Conservation (phyloP, 2,888 invertebrate species). For the Epirrhoe alternata region DNA sequence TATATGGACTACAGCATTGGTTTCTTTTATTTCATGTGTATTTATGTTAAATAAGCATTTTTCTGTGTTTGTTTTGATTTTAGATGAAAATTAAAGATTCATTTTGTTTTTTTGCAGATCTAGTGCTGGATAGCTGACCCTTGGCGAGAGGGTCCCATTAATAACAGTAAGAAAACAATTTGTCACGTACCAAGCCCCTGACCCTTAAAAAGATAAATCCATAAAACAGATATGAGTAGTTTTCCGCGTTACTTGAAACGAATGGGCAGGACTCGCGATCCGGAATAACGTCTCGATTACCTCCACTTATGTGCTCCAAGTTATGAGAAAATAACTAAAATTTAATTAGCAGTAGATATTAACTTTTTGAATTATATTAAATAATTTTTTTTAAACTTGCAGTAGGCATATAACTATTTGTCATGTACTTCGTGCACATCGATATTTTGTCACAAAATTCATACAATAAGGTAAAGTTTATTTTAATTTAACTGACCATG, state of each 20-base stretch:
- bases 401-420: no score
- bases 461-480: no score
- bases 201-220: conserved; percentile 38
- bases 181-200: conserved; percentile 34
- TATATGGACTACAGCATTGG: neutral
- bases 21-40: neutral
- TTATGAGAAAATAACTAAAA: conserved; percentile 39
- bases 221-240: conserved; percentile 47
- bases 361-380: no score
- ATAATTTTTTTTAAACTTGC: no score
- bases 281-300: conserved; percentile 78
- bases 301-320: conserved; percentile 46
- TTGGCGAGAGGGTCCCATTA: conserved; percentile 28
- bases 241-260: conserved; percentile 64
- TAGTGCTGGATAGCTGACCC: conserved; percentile 27
- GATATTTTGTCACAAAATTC: no score
- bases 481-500: no score
- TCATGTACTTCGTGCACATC: no score
- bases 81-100: neutral
- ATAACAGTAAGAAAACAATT: conserved; percentile 37
- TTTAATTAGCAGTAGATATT: no score
- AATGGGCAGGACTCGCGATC: conserved; percentile 67
- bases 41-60: neutral
- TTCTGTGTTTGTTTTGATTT: neutral
- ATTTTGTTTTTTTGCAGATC: conserved; percentile 12